These are phyloP conservation scores for Oreochromis niloticus DNA, from an alignment of 2,113 vertebrate species.

Conservation along the genomic window DNA sequence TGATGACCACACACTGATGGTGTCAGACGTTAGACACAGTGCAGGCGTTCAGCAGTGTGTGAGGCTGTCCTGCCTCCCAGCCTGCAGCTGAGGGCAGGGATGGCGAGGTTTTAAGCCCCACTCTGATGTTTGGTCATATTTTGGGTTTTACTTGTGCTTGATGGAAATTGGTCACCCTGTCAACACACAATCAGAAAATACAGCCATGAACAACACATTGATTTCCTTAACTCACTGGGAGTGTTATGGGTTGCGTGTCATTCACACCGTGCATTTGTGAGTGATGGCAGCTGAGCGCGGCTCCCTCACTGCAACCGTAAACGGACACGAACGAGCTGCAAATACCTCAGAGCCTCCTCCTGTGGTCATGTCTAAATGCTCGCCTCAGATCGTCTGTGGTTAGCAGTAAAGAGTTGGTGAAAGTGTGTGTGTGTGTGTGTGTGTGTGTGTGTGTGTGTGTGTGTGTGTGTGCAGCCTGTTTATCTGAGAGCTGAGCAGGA, in stretches of 20 bases:
- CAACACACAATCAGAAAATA: neutral
- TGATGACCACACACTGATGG: neutral
- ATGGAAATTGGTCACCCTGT: neutral
- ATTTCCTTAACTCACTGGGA: neutral
- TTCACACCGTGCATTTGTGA: neutral
- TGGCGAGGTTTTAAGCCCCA: neutral
- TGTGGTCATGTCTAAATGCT: neutral
- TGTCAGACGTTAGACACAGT: neutral
- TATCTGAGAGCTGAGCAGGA: neutral
- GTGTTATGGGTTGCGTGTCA: neutral
- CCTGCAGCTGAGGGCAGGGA: neutral
- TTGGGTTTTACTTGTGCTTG: neutral
- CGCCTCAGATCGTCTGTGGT: neutral
- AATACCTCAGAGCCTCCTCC: neutral
- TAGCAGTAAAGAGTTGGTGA: neutral
- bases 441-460: no score
- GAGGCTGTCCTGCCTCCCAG: neutral
- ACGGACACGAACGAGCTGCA: neutral
- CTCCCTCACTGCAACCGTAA: neutral
- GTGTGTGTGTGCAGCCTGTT: neutral
- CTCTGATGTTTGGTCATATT: neutral
- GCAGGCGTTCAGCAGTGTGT: neutral
- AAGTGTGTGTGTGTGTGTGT: neutral
- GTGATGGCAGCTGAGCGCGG: neutral
- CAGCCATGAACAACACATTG: neutral